Conservation (phyloP, 2,113 vertebrate species). For the Galbula dea region DNA sequence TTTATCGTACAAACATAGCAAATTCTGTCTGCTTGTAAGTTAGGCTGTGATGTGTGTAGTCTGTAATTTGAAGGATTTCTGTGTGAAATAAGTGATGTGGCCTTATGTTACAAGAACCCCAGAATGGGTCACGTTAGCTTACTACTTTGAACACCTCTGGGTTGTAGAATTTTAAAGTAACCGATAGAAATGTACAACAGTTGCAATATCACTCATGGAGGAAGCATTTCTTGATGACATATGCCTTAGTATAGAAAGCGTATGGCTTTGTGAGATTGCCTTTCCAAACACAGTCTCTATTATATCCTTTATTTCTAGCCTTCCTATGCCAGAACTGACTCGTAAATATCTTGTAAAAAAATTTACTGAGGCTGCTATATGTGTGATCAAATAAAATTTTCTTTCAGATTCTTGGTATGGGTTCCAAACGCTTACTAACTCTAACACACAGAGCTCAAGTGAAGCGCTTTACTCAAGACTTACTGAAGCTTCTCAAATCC, state of each 20-base stretch:
- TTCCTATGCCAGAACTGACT: background rate
- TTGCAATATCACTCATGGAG: background rate
- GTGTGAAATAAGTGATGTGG: background rate
- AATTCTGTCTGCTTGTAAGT: too few relatives aligned
- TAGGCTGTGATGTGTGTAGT: background rate
- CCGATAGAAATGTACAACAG: background rate
- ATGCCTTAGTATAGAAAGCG: background rate
- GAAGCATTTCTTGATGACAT: background rate
- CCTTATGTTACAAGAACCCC: background rate
- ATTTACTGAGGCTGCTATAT: background rate
- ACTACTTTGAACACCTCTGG: background rate
- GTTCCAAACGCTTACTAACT: conserved; percentile 90
- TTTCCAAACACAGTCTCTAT: background rate
- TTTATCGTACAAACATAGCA: background rate
- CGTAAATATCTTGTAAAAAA: background rate
- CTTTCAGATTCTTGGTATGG: conserved; percentile 92
- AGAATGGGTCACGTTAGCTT: background rate
- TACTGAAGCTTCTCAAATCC: conserved; percentile 95
- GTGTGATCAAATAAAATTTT: background rate
- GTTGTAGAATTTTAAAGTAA: background rate
- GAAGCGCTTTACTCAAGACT: conserved; percentile 95
- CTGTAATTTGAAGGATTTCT: background rate
- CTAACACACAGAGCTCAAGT: conserved; percentile 95
- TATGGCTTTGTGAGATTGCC: background rate
- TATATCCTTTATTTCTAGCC: background rate